Evolutionary conservation across 2,888 invertebrate species (phyloP).

Genomic region (Drosophila kuntzei): DNA sequence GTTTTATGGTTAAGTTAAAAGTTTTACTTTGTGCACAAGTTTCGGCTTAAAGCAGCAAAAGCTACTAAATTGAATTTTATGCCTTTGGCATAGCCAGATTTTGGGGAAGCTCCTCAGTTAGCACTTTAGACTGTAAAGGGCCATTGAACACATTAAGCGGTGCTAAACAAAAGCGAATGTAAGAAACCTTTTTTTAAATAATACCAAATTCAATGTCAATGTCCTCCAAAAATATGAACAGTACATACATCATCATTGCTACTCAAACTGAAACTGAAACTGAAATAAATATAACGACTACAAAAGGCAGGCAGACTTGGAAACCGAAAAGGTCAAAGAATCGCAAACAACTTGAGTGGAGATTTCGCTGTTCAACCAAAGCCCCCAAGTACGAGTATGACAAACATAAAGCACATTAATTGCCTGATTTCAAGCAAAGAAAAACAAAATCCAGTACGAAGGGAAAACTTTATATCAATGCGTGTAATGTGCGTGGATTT

Average conservation of each 20-base stretch:
- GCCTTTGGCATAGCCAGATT: constrained; percentile 21
- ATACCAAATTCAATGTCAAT: constrained; percentile 58
- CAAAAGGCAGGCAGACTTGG: constrained; percentile 26
- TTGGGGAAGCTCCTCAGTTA: constrained; percentile 31
- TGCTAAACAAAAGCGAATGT: constrained; percentile 24
- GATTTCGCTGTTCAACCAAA: constrained; percentile 33
- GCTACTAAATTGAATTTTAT: constrained; percentile 39
- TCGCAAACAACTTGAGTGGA: constrained; percentile 17
- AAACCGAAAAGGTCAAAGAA: constrained; percentile 45
- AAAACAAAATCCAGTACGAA: constrained; percentile 7
- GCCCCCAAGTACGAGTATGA: constrained; percentile 64
- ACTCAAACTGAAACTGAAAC: constrained; percentile 28
- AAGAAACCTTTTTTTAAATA: constrained; percentile 14
- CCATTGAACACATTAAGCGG: constrained; percentile 27
- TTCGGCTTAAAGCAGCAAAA: constrained; percentile 31
- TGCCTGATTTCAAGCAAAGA: constrained; percentile 52
- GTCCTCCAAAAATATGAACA: constrained; percentile 27
- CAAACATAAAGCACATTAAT: constrained; percentile 73
- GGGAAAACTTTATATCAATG: constrained; percentile 50
- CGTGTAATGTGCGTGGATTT: constrained; percentile 44
- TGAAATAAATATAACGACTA: constrained; percentile 20
- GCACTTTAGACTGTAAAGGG: constrained; percentile 15
- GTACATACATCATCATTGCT: constrained; percentile 27
- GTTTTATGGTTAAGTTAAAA: constrained; percentile 55
- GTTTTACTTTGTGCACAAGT: constrained; percentile 22